Base-by-base conservation (phyloP, 2,888 invertebrate genomes). In the Galeopsomyia nigrocyanea region DNA sequence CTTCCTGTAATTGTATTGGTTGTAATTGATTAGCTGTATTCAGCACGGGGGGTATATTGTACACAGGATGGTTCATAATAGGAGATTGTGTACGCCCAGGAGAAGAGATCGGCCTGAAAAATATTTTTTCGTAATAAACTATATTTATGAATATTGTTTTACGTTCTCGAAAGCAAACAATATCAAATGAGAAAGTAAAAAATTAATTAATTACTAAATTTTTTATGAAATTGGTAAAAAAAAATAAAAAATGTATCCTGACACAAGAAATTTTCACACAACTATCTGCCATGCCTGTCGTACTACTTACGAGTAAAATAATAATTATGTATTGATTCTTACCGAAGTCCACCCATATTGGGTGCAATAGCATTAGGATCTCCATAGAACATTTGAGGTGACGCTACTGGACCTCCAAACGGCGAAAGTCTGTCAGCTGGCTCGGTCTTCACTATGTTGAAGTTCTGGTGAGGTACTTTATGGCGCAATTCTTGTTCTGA, bases 371-470 rank as follows among this genome's bases (percentile, higher is more conserved):
- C 2, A 46, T 46, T 73, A 9, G 77, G 67, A n/a, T 75, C 67
- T 51, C 78, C 61, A 10, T 80, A 65, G 58, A 80, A 82, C 50
- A 80, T 51, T 1, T 78, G 76, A 5, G 79, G 80, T 16, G 78
- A 73, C 47, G 70, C 71, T 1, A 76, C 60, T 3, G 74, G 55
- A 62, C 75, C 75, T 16, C 79, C 80, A 17, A 77, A 80, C 1
- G 78, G 73, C 2, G 81, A 68, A 71, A 79, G 68, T 57, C 76
- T 78, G 5, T 81, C 84, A 19, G 74, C 62, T 31, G 84, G 82
- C 60, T 84, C 84, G 17, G 82, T 75, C 73, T 84, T 84, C 22
- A 83, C 73, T 39, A 82, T 76, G 58, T 82, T 82, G 71, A 80
- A 81, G 71, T 78, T 79, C 73, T 80, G 82, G 21, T 78, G 78